These are phyloP conservation scores for Drosophila cognata DNA, from an alignment of 2,888 invertebrate species.

Conservation along the genomic window DNA sequence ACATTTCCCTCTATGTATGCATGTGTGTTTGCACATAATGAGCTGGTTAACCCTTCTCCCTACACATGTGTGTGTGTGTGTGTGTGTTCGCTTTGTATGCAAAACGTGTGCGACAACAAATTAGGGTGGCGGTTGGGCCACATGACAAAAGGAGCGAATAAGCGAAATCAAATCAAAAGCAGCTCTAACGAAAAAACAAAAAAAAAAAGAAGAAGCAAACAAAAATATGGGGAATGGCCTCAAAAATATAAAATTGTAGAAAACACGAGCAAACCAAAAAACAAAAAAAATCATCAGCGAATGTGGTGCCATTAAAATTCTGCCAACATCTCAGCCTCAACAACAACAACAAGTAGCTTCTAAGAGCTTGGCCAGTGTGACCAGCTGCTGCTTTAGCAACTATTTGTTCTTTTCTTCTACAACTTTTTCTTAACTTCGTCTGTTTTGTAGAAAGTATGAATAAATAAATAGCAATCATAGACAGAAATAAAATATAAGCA, in stretches of 20 bases:
- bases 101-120: constrained; percentile 52
- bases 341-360: constrained; percentile 10
- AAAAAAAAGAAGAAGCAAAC: constrained; percentile 20
- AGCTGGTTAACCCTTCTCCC: constrained; percentile 45
- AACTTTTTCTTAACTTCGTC: background rate
- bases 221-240: constrained; percentile 55
- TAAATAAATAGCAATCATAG: background rate
- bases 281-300: constrained; percentile 22
- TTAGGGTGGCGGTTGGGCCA: constrained; percentile 65
- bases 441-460: background rate
- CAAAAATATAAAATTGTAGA: constrained; percentile 38
- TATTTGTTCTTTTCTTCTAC: background rate
- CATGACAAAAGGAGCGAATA: constrained; percentile 65
- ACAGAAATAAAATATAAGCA: constrained; percentile 30
- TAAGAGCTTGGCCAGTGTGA: constrained; percentile 2
- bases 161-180: constrained; percentile 67
- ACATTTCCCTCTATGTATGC: constrained; percentile 8
- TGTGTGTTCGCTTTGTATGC: constrained; percentile 65
- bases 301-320: constrained; percentile 56
- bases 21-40: constrained; percentile 58
- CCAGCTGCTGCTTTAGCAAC: background rate
- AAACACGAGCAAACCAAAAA: constrained; percentile 7
- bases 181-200: constrained; percentile 30
- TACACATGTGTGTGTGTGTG: constrained; percentile 18
- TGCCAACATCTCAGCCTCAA: constrained; percentile 21